phyloP scores from a whole-genome alignment of 2,888 invertebrate genomes.

The Cosmorhoe ocellata region DNA sequence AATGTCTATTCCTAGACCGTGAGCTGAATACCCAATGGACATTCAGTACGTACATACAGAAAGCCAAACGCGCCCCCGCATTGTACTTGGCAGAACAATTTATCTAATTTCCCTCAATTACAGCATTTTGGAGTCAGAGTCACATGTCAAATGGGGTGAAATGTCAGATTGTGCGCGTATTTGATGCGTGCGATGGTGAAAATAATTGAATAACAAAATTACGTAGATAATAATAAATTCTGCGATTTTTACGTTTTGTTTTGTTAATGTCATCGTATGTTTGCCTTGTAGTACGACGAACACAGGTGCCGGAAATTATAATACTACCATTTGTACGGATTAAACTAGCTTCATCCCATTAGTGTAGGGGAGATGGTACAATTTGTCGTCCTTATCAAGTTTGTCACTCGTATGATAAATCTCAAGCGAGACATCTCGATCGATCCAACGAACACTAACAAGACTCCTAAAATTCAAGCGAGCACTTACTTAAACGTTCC shows the following conservation, averaged over 20 bases:
- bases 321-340: slow-evolving; percentile 17
- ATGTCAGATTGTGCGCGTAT: slow-evolving; percentile 50
- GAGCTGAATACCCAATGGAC: slow-evolving; percentile 12
- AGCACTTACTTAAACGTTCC: slow-evolving; percentile 34
- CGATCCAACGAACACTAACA: slow-evolving; percentile 18
- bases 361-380: slow-evolving; percentile 9
- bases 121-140: slow-evolving; percentile 59
- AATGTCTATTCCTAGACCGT: slow-evolving; percentile 14
- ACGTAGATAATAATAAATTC: too few species aligned
- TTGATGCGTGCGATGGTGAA: slow-evolving; percentile 38
- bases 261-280: too few species aligned
- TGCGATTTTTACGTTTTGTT: too few species aligned
- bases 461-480: slow-evolving; percentile 32
- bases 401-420: slow-evolving; percentile 9
- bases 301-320: slow-evolving; percentile 18
- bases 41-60: not conserved
- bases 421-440: slow-evolving; percentile 9
- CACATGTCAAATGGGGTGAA: slow-evolving; percentile 67
- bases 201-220: slow-evolving; percentile 23
- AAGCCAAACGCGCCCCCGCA: slow-evolving; percentile 1
- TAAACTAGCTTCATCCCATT: slow-evolving; percentile 17
- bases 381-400: slow-evolving; percentile 1
- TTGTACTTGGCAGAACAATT: slow-evolving; percentile 48
- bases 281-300: slow-evolving; percentile 3
- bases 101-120: slow-evolving; percentile 77